Conservation (phyloP, 2,113 vertebrate genomes). For the Hystrix cristata region DNA sequence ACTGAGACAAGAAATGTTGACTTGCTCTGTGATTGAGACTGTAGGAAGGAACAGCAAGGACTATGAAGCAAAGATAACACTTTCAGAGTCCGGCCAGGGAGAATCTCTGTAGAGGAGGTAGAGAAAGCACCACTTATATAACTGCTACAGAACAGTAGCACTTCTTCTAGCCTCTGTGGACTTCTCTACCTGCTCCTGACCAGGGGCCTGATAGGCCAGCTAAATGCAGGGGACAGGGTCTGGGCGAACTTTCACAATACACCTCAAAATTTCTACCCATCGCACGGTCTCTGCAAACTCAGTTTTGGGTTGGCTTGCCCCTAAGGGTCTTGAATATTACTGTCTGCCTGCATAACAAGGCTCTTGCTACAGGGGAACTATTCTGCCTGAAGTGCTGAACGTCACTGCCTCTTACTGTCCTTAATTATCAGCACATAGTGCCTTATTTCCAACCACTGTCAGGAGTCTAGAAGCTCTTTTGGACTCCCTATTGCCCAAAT, state of each 20-base stretch:
- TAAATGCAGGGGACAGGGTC: neutral
- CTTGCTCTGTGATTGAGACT: neutral
- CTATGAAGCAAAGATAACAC: neutral
- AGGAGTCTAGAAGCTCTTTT: neutral
- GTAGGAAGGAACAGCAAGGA: neutral
- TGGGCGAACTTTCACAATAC: neutral
- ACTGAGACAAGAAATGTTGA: neutral
- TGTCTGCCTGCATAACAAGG: neutral
- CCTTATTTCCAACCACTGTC: neutral
- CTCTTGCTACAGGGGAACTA: neutral
- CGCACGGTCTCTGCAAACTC: neutral
- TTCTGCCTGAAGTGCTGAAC: neutral
- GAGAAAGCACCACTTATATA: neutral
- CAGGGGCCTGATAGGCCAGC: neutral
- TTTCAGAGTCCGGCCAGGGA: neutral
- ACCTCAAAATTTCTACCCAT: neutral
- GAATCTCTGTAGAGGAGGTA: neutral
- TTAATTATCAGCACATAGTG: neutral
- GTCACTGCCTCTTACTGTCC: neutral
- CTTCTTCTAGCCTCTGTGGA: neutral
- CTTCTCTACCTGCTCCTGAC: neutral
- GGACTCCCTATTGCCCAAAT: neutral
- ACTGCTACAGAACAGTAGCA: neutral
- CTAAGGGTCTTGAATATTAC: neutral
- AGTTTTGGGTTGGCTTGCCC: neutral